Evolutionary conservation across 2,797 vertebrate genomes (phyloP).

Genomic region (Hydrophis major): DNA sequence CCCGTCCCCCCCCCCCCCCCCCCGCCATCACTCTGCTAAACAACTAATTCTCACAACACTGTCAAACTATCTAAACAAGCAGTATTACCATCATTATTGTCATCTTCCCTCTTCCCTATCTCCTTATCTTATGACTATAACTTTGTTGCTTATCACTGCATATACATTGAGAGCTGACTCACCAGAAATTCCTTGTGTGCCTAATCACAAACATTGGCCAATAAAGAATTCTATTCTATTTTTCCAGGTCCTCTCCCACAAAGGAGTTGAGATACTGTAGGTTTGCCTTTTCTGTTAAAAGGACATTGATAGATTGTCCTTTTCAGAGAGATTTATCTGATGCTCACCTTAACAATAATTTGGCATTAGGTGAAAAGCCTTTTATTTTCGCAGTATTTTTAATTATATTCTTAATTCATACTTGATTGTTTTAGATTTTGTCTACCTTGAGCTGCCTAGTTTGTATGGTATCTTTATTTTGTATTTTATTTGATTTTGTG

Average conservation of each 20-base stretch:
- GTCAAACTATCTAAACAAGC: too few relatives aligned
- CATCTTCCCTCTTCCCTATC: too few relatives aligned
- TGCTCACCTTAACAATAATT: background rate
- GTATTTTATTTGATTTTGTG: background rate
- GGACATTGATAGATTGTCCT: background rate
- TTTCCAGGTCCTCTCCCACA: background rate
- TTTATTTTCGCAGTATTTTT: background rate
- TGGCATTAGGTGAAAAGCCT: background rate
- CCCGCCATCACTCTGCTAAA: too few relatives aligned
- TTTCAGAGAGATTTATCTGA: background rate
- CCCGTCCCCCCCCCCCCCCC: too few relatives aligned
- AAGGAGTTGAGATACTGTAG: background rate
- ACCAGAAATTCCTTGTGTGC: too few relatives aligned
- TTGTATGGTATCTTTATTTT: background rate
- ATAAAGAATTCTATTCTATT: too few relatives aligned
- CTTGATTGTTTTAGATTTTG: background rate
- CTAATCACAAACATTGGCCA: too few relatives aligned
- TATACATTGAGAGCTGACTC: too few relatives aligned
- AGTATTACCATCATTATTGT: too few relatives aligned
- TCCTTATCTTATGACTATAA: too few relatives aligned
- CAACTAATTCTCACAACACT: too few relatives aligned
- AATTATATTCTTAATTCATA: background rate
- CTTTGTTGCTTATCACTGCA: too few relatives aligned
- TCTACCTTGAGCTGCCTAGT: background rate
- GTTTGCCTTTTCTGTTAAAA: background rate